Evolutionary conservation across 2,888 invertebrate genomes (phyloP).

Genomic region (Sialis fuliginosa): DNA sequence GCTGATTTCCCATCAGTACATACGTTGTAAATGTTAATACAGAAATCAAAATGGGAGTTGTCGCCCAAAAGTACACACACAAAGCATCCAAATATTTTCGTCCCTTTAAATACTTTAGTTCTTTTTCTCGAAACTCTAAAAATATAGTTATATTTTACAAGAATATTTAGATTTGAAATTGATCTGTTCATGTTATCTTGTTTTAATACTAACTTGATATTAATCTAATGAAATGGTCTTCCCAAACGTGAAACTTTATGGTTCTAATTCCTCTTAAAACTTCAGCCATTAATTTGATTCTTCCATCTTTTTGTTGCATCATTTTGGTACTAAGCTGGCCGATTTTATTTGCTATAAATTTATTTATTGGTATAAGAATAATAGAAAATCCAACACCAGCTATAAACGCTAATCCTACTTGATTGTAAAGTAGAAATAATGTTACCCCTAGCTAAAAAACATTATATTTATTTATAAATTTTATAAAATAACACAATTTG

Average conservation of each 20-base stretch:
- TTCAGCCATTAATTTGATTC: slow-evolving; percentile 78
- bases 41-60: slow-evolving; percentile 82
- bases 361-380: slow-evolving; percentile 83
- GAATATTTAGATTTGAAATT: neutral
- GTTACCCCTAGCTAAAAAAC: slow-evolving; percentile 55
- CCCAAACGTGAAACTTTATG: slow-evolving; percentile 89
- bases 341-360: slow-evolving; percentile 75
- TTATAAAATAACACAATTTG: neutral
- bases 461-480: neutral
- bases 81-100: slow-evolving; percentile 93
- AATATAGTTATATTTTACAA: slow-evolving; percentile 7
- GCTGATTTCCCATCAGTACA: slow-evolving; percentile 46
- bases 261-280: slow-evolving; percentile 72
- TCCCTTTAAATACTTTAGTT: slow-evolving; percentile 60
- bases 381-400: slow-evolving; percentile 78
- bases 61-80: slow-evolving; percentile 98
- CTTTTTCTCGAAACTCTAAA: slow-evolving; percentile 44
- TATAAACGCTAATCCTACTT: slow-evolving; percentile 82
- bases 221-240: slow-evolving; percentile 60
- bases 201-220: slow-evolving; percentile 39
- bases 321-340: slow-evolving; percentile 66
- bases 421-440: slow-evolving; percentile 63
- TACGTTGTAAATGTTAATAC: slow-evolving; percentile 69
- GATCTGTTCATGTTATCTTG: neutral
- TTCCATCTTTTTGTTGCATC: slow-evolving; percentile 80